Evolutionary conservation across 2,797 vertebrate species (phyloP), one percentile per base, ranked within the genome.

Genomic region (Decapterus maruadsi): DNA sequence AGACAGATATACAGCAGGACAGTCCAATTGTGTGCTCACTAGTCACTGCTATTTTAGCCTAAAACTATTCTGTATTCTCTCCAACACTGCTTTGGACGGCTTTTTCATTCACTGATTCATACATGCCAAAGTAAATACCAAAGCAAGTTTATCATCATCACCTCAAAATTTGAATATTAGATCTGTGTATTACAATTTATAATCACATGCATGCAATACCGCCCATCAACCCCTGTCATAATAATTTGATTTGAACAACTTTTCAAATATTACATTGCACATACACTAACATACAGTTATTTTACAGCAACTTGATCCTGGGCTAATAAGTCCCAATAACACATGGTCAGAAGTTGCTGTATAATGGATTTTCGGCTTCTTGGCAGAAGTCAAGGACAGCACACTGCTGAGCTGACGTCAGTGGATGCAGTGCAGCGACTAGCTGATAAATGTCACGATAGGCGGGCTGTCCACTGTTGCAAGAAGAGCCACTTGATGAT

Each of bases 361-460:
- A 34, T 61, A 69, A 72, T 62, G 1, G 50, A 29, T 76, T 70
- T 82, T 51, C 12, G 13, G 29, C 51, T 80, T 45, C 20, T 59
- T 66, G 29, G 76, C 48, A 48, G 2, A 58, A 70, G 79, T 91
- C 89, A 91, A 90, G 91, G 91, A 65, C 90, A 31, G 58, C 34
- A 1, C 8, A 12, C n/a, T 10, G 53, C 26, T 8, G 1, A 16
- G 68, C 63, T 78, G 45, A 75, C 65, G 50, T 83, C 81, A 80
- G 43, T 42, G 38, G 8, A 8, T 22, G 17, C 77, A 77, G 71
- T 63, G 66, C 82, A 79, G 60, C 68, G 80, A 82, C 57, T 78
- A 82, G 20, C 74, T 77, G 80, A 80, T 68, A 46, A 6, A 40
- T 34, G 17, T 63, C 26, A 16, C 5, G 16, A 42, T 54, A 31